phyloP scores from a whole-genome alignment of 2,113 vertebrate genomes.

The Tachuris rubrigastra region DNA sequence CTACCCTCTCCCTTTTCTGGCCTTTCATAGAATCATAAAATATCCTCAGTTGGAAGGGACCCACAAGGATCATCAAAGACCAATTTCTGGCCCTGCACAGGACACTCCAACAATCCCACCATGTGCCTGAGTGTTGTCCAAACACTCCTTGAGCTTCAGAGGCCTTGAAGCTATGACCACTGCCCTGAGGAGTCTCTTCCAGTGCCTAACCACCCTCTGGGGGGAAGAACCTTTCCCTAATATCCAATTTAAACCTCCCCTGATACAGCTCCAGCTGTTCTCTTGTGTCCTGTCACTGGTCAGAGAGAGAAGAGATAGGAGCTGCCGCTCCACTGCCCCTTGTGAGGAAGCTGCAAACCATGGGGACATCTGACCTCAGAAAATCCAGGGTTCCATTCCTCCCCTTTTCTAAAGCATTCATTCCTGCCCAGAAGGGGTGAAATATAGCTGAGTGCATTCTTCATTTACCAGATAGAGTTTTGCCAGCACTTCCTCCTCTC shows the following conservation, averaged over 20 bases:
- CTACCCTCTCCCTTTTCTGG: neutral
- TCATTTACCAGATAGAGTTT: neutral
- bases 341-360: neutral
- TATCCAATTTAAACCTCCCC: neutral
- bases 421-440: neutral
- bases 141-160: neutral
- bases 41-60: neutral
- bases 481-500: neutral
- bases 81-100: neutral
- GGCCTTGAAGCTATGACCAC: neutral
- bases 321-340: neutral
- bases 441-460: neutral
- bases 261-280: neutral
- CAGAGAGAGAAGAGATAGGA: neutral
- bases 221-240: neutral
- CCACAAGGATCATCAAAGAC: neutral
- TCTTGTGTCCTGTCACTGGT: neutral
- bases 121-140: rapidly evolving
- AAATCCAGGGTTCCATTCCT: neutral
- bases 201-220: neutral
- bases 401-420: neutral
- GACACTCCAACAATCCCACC: neutral
- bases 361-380: neutral
- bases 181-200: neutral
- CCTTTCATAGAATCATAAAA: neutral